Conservation (phyloP, 2,888 invertebrate genomes). For the Tenthredo amoena region DNA sequence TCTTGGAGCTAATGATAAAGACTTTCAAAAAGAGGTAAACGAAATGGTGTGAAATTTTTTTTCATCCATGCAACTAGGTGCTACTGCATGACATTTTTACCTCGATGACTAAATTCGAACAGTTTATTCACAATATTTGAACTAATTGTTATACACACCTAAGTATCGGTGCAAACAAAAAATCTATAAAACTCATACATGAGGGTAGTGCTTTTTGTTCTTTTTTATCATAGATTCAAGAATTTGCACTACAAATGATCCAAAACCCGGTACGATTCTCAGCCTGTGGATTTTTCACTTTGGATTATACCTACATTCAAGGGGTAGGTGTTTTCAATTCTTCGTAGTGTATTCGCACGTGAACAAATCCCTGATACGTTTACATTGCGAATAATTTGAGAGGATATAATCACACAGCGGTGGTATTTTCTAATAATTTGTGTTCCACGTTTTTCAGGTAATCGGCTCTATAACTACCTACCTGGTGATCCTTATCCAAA, state of each 20-base stretch:
- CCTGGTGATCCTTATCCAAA: conserved; percentile 49
- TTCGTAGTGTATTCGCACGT: neutral
- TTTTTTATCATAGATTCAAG: conserved; percentile 45
- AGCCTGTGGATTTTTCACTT: conserved; percentile 44
- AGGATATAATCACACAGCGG: neutral
- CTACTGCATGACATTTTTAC: neutral
- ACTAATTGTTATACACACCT: neutral
- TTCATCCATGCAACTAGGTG: neutral
- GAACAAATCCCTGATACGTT: neutral
- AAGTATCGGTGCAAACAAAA: neutral
- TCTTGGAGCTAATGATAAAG: conserved; percentile 21
- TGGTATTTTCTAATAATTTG: neutral
- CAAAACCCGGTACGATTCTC: conserved; percentile 51
- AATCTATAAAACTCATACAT: neutral
- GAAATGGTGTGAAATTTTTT: neutral
- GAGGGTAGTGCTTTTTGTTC: neutral
- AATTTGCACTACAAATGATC: conserved; percentile 51
- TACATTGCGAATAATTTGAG: neutral
- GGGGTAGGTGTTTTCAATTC: conserved; percentile 30
- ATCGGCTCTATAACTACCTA: conserved; percentile 42
- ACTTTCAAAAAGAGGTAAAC: conserved; percentile 38
- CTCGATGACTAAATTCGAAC: neutral
- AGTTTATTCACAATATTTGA: neutral
- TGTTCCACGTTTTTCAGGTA: conserved; percentile 2
- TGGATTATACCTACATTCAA: conserved; percentile 49